phyloP scores from a whole-genome alignment of 2,797 vertebrate species.

The Periophthalmus magnuspinnatus region DNA sequence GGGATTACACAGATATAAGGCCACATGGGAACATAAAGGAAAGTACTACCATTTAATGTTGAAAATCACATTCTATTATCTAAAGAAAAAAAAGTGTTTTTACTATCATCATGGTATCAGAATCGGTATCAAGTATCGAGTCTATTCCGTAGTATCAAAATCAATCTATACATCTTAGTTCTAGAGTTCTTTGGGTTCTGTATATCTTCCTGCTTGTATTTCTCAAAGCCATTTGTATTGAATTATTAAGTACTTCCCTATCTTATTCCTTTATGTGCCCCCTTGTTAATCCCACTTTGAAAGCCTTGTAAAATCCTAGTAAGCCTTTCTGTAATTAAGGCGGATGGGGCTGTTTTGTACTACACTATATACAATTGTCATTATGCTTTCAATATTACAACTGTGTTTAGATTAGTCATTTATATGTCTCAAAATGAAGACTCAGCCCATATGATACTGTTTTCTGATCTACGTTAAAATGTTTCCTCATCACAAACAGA shows the following conservation, averaged over 20 bases:
- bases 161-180: not conserved
- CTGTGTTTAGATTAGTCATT: not conserved
- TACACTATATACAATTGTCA: not conserved
- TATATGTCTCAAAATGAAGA: too few relatives aligned
- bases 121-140: too few relatives aligned
- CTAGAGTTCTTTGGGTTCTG: not conserved
- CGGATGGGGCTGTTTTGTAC: not conserved
- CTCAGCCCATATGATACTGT: too few relatives aligned
- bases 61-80: too few relatives aligned
- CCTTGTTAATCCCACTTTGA: conserved; percentile 28
- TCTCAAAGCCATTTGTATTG: conserved; percentile 28
- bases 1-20: too few relatives aligned
- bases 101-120: too few relatives aligned
- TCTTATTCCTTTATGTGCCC: conserved; percentile 24
- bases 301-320: conserved; percentile 7
- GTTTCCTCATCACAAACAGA: too few relatives aligned
- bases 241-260: conserved; percentile 21
- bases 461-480: too few relatives aligned
- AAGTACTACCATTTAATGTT: too few relatives aligned
- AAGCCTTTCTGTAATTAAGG: not conserved
- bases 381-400: not conserved
- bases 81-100: too few relatives aligned
- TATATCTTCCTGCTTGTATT: conserved; percentile 22
- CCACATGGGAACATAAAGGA: too few relatives aligned
- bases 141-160: too few relatives aligned